Evolutionary conservation across 1,140 invertebrate species (phyloP).

Genomic region (Reticulitermes speratus): DNA sequence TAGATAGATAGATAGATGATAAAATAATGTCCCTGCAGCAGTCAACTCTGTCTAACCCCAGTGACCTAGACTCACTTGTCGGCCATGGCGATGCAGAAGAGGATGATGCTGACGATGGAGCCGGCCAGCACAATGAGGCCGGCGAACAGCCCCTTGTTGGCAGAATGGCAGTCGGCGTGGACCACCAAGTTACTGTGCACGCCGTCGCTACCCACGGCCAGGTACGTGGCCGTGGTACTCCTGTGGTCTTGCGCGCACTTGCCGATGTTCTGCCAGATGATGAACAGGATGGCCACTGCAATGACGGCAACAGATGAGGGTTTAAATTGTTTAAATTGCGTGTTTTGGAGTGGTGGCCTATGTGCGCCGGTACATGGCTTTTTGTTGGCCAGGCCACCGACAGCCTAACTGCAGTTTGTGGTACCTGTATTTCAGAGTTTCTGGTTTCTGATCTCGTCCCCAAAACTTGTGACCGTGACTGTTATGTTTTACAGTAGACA

Average conservation of each 20-base stretch:
- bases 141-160: constrained; percentile 67
- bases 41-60: too few relatives aligned
- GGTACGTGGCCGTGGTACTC: not conserved
- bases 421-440: too few relatives aligned
- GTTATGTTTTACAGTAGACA: too few relatives aligned
- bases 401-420: too few relatives aligned
- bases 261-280: constrained; percentile 68
- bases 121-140: constrained; percentile 64
- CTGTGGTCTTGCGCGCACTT: constrained; percentile 45
- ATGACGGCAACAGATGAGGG: constrained; percentile 4
- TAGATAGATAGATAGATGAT: too few relatives aligned
- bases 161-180: constrained; percentile 69
- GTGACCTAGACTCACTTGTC: constrained; percentile 44
- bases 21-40: too few relatives aligned
- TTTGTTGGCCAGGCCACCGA: too few relatives aligned
- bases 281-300: constrained; percentile 67
- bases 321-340: too few relatives aligned
- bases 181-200: constrained; percentile 58
- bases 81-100: constrained; percentile 65
- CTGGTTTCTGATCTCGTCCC: too few relatives aligned
- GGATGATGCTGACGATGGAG: constrained; percentile 63
- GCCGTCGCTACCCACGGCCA: not conserved
- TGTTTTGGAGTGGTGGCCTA: too few relatives aligned
- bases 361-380: too few relatives aligned
- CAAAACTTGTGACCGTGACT: too few relatives aligned